Percentiles rank a stretch among this genome's conserved stretches.
These are phyloP conservation scores for Montipora capricornis DNA, from an alignment of 64 coral and sea anemone genomes.

Conservation along the genomic window DNA sequence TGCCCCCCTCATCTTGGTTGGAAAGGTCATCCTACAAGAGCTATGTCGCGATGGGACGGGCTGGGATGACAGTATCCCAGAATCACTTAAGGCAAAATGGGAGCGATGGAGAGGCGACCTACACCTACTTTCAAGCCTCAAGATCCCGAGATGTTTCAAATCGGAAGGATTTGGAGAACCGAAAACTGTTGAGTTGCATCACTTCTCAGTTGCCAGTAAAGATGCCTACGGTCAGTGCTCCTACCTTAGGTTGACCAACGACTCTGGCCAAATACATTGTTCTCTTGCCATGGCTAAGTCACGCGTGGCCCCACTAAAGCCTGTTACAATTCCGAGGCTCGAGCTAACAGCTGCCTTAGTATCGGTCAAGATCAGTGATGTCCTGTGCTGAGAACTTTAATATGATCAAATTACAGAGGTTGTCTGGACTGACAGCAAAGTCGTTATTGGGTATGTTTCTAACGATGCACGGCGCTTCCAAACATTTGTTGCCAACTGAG, in stretches of 20 bases:
- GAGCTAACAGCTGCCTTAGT: neutral
- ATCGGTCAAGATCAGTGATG: neutral
- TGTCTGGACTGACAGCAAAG: constrained; percentile 29
- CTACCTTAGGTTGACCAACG: constrained; percentile 43
- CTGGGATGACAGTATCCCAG: constrained; percentile 25
- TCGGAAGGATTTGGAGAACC: neutral
- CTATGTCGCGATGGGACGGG: neutral
- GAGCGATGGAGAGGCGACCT: constrained; percentile 28
- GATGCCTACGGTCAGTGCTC: constrained; percentile 59
- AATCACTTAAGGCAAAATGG: constrained; percentile 9
- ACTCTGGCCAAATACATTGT: constrained; percentile 30
- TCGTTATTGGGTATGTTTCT: constrained; percentile 27
- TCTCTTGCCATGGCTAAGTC: constrained; percentile 6
- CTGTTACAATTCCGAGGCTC: constrained; percentile 28
- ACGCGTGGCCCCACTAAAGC: neutral
- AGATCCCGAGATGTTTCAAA: neutral
- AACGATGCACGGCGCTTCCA: constrained; percentile 32
- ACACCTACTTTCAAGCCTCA: neutral
- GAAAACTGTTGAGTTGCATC: constrained; percentile 37
- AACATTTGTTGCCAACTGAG: constrained; percentile 6
- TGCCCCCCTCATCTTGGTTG: neutral
- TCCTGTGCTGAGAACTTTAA: neutral
- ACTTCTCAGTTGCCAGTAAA: constrained; percentile 49
- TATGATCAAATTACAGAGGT: constrained; percentile 18
- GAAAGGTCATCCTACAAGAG: constrained; percentile 7